These are phyloP conservation scores for Myrmecophaga tridactyla DNA, from an alignment of 2,113 vertebrate genomes.

Conservation along the genomic window DNA sequence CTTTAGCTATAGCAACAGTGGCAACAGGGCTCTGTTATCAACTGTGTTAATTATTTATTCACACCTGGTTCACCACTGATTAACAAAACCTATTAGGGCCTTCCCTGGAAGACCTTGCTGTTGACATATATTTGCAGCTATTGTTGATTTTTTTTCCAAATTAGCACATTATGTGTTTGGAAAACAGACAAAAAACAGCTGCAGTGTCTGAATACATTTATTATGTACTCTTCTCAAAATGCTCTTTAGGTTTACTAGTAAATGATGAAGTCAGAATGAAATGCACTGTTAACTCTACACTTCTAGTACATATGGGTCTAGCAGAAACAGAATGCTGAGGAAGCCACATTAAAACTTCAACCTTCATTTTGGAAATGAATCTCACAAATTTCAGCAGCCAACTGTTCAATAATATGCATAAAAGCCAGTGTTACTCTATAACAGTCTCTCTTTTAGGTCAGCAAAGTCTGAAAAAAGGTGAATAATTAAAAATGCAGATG, in stretches of 20 bases:
- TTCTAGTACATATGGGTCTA: background rate
- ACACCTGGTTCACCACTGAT: constrained; percentile 68
- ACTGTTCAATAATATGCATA: background rate
- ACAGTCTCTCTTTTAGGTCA: background rate
- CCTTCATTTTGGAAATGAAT: constrained; percentile 6
- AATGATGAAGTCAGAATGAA: constrained; percentile 73
- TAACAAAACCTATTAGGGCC: constrained; percentile 70
- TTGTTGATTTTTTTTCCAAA: constrained; percentile 73
- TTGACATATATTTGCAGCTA: constrained; percentile 76
- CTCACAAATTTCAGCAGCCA: background rate
- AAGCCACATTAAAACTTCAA: background rate
- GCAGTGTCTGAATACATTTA: constrained; percentile 69
- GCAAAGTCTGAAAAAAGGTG: background rate
- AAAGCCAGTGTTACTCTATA: background rate
- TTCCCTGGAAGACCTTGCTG: constrained; percentile 68
- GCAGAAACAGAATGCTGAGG: background rate
- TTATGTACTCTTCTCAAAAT: constrained; percentile 68
- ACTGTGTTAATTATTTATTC: constrained; percentile 73
- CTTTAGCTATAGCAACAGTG: constrained; percentile 6
- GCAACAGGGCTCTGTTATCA: constrained; percentile 44
- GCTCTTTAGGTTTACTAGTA: constrained; percentile 41
- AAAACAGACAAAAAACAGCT: constrained; percentile 76
- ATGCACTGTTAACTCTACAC: constrained; percentile 49
- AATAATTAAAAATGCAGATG: constrained; percentile 41
- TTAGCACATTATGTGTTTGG: constrained; percentile 65